Base-by-base conservation (phyloP, 2,888 invertebrate genomes). In the Sinotaia quadrata region DNA sequence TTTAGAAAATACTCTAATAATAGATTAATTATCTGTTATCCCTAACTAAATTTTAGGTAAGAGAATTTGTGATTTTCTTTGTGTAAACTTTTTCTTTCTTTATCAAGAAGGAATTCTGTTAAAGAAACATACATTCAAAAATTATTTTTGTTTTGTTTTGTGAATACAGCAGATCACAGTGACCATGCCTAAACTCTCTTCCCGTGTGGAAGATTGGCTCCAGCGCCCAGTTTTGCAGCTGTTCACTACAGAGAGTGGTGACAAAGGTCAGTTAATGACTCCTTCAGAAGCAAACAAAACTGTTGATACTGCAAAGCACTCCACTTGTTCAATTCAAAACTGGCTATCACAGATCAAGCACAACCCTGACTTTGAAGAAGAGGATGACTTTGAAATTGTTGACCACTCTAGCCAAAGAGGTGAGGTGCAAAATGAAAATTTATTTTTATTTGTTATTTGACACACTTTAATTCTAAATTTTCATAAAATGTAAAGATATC, bases 281-380 rank as follows among this genome's bases (percentile, higher is more conserved):
- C n/a, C 63, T 31, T 27, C 56, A 3, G 65, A 72, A 56, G 41
- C 52, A 10, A 4, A 41, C 62, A 24, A 36, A 37, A 61, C 68
- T 66, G 29, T 41, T 51, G 66, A 34, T 61, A 47, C 72, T 71
- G 52, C 75, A 24, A 69, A 78, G 47, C 66, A 67, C n/a, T 62
- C 65, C 33, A 63, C 71, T 68, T 76, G 81, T 66, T 84, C 84
- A 63, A 81, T 85, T 66, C 81, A 83, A 68, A 81, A 80, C 57
- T 87, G 87, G 87, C 78, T 87, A 34, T 78, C 77, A 61, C 83
- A 84, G 61, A 82, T 87, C 62, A 83, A 85, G 69, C 79, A 81
- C 56, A 79, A 81, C 61, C 78, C 80, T 2, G 81, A 81, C 57
- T 73, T 78, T 47, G 86, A 86, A 44, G 85, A 86, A n/a, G 83